phyloP scores from a whole-genome alignment of 30 jellyfish, hydroid and myxozoan species.

The Hydractinia symbiolongicarpus region DNA sequence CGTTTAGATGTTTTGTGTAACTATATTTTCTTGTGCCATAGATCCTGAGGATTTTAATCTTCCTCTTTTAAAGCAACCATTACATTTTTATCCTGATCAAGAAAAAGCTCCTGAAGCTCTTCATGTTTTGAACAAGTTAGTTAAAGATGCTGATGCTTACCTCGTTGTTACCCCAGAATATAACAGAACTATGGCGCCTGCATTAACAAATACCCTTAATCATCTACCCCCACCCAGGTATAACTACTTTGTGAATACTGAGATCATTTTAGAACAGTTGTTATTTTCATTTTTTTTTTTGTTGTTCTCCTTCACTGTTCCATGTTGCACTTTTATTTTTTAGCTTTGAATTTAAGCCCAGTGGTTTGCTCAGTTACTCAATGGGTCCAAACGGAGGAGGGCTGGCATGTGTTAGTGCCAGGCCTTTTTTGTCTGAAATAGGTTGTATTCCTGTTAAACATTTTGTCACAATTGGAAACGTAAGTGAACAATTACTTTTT shows the following conservation, averaged over 20 bases:
- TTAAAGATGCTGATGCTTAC: constrained; percentile 77
- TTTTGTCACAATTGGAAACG: constrained; percentile 47
- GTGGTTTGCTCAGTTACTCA: constrained; percentile 49
- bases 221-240: constrained; percentile 88
- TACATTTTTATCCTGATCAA: constrained; percentile 79
- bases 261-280: too few relatives aligned
- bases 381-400: constrained; percentile 47
- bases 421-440: constrained; percentile 50
- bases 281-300: too few relatives aligned
- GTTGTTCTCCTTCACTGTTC: too few relatives aligned
- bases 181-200: constrained; percentile 80
- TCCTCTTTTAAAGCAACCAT: constrained; percentile 70
- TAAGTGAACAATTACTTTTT: constrained; percentile 14
- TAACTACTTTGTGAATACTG: not conserved
- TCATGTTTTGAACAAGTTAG: constrained; percentile 45
- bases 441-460: constrained; percentile 67
- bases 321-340: constrained; percentile 21
- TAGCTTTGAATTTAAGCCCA: constrained; percentile 42
- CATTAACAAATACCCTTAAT: constrained; percentile 58
- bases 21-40: not conserved
- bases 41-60: constrained; percentile 75
- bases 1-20: too few relatives aligned
- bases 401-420: constrained; percentile 34
- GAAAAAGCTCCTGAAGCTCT: constrained; percentile 56
- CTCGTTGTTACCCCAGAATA: constrained; percentile 65